A percentile compares a stretch with the other conserved stretches of the same genome.
Conservation (phyloP, 2,113 vertebrate genomes). For the Chitala chitala region DNA sequence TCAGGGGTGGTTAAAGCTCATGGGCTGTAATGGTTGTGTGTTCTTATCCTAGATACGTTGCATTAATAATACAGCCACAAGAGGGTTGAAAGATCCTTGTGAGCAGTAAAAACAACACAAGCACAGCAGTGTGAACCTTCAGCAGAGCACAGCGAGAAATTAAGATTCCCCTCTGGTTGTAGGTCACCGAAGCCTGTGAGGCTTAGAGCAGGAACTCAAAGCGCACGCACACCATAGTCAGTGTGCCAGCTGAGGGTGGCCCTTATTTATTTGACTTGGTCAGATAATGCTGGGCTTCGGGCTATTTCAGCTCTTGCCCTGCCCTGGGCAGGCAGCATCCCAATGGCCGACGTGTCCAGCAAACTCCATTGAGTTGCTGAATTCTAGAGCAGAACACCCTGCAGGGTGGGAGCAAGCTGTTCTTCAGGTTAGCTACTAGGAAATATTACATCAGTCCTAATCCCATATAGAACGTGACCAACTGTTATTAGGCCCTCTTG, state of each 20-base stretch:
- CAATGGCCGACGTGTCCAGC: not conserved
- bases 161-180: not conserved
- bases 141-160: not conserved
- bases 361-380: slow-evolving; percentile 10
- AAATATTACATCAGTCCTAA: too few species aligned
- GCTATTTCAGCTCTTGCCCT: not conserved
- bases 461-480: not conserved
- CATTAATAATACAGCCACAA: not conserved
- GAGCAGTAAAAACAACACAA: not conserved
- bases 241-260: too few species aligned
- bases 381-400: slow-evolving; percentile 21
- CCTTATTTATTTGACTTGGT: not conserved
- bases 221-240: not conserved
- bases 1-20: not conserved
- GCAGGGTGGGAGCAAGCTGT: not conserved
- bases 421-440: slow-evolving; percentile 3
- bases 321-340: not conserved
- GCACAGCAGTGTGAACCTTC: not conserved
- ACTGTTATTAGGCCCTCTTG: not conserved
- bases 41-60: not conserved
- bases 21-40: not conserved
- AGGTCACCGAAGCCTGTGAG: not conserved
- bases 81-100: not conserved
- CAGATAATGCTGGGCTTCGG: not conserved
- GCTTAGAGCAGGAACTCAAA: not conserved